Evolutionary conservation across 2,113 vertebrate genomes (phyloP), one percentile per base, ranked within the genome.

Genomic region (Thomomys bottae): DNA sequence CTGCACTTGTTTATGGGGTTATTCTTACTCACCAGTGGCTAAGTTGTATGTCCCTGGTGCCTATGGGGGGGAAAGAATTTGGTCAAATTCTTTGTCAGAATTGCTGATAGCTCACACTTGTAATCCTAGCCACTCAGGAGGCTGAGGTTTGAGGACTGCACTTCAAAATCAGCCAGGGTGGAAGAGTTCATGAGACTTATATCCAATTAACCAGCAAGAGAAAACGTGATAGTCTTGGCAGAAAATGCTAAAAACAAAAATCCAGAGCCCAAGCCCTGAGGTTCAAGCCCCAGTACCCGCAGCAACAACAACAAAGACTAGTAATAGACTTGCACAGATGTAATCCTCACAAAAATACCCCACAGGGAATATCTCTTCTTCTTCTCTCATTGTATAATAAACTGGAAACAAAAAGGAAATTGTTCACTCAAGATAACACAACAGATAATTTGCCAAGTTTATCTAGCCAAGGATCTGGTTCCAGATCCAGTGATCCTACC

Each of bases 401-500:
- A 89, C 57, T 8, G 23, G 68, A 92, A 59, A 8, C 32, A 80
- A 64, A 76, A 24, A 64, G 40, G 59, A 73, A 63, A 21, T 63
- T 49, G 72, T 15, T 77, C 77, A 82, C 18, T 12, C 24, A 68
- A 45, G 14, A 30, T 64, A 23, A 34, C 21, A 71, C 11, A 71
- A 38, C 10, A 45, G 3, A 32, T 23, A 34, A 9, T 24, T 36
- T 81, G 59, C 57, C 61, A 75, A 90, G 11, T 70, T 67, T 34
- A 7, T 71, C 54, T 30, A 88, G 72, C 78, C 64, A 95, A 17
- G 34, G 30, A 34, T 77, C 61, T 92, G 7, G 59, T 59, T 92
- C 61, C 75, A 80, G 64, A 85, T 21, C 2, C 66, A 67, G 14
- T 36, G 28, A 59, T 18, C 49, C 61, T 75, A 71, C 17, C 24